Percentiles rank a stretch among this genome's conserved stretches.
phyloP scores from a whole-genome alignment of 2,888 invertebrate genomes.

The Diplazon laetatorius region DNA sequence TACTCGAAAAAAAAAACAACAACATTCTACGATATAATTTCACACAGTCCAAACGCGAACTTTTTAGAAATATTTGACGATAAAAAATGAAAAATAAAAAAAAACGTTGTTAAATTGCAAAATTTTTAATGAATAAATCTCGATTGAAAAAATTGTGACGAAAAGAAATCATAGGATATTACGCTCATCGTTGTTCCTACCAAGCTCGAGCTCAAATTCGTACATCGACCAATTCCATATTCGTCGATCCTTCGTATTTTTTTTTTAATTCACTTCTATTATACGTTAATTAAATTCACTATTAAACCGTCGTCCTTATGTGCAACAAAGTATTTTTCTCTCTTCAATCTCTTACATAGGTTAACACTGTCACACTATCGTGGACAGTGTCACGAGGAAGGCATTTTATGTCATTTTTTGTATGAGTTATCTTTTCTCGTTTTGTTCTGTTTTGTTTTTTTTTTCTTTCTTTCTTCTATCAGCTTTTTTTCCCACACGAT shows the following conservation, averaged over 20 bases:
- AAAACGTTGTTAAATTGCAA: too few species aligned
- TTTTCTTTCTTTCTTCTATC: too few species aligned
- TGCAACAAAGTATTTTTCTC: conserved; percentile 70
- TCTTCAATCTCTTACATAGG: conserved; percentile 60
- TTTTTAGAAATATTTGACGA: too few species aligned
- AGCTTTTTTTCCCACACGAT: conserved; percentile 67
- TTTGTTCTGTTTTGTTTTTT: too few species aligned
- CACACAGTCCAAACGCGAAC: too few species aligned
- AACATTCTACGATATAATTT: conserved; percentile 21
- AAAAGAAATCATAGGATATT: not conserved
- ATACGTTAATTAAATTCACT: too few species aligned
- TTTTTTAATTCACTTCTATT: too few species aligned
- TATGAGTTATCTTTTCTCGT: too few species aligned
- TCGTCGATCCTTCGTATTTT: conserved; percentile 26
- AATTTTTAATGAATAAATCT: too few species aligned
- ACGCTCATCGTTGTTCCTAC: not conserved
- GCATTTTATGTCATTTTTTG: conserved; percentile 68
- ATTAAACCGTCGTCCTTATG: conserved; percentile 72
- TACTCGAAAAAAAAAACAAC: too few species aligned
- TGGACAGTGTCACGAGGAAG: conserved; percentile 73
- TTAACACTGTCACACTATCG: conserved; percentile 59
- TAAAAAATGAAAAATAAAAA: conserved; percentile 1
- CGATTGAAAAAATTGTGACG: not conserved
- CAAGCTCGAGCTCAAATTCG: not conserved
- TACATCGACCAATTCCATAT: conserved; percentile 1